Evolutionary conservation across 2,888 invertebrate genomes (phyloP), one percentile per base, ranked within the genome.

Genomic region (Horisme vitalbata): DNA sequence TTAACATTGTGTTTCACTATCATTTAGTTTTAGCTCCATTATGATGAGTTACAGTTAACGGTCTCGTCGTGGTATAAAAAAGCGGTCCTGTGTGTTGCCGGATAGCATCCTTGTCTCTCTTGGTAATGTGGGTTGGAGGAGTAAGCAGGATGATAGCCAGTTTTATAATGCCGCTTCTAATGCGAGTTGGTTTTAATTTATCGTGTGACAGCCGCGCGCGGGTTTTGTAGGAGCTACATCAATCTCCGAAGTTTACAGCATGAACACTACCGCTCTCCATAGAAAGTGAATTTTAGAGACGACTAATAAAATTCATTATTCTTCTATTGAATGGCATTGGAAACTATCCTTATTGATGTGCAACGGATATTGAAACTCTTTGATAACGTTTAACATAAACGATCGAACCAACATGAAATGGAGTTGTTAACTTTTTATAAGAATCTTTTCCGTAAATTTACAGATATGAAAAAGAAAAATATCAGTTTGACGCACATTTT

Each of bases 171-270:
- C 71, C 65, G 68, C 79, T 68, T 74, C 72, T 80, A 83, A 83
- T 80, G 79, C 74, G 79, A 83, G 79, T 79, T 72, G 75, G 72
- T 79, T 82, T 83, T 87, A 88, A 88, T 88, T 88, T 87, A 88
- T 87, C 66, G 83, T 75, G 78, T 79, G 83, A 87, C 87, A 87
- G 85, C 84, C 85, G 84, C 18, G 37, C 70, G 66, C 68, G 69
- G 72, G 76, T 73, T 75, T 70, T 68, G 71, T 69, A 71, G 74
- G 71, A 75, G 71, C 70, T 72, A 75, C 86, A 87, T 88, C 83
- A 88, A 87, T 88, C 87, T 87, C 78, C 61, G 53, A 70, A 49
- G 35, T 49, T 49, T 38, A 48, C 39, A 44, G 39, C 39, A 28
- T 12, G 24, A 46, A 45, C 45, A 38, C 51, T 47, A 41, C 46